Evolutionary conservation across 2,797 vertebrate species (phyloP).

Genomic region (Acanthornis magna): DNA sequence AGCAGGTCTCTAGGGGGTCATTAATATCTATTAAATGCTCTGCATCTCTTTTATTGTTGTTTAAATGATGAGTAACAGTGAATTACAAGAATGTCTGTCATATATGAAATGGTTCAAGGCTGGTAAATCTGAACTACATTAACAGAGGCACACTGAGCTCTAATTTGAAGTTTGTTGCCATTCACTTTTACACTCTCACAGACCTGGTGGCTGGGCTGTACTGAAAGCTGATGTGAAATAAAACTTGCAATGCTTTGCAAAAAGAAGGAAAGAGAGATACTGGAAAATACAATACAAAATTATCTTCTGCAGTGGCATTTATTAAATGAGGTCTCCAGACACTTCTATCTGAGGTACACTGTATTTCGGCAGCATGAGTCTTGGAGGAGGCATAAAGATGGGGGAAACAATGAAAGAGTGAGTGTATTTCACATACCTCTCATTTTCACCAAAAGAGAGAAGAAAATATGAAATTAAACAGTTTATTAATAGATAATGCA

Average conservation of each 20-base stretch:
- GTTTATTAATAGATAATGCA: not conserved
- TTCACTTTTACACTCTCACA: not conserved
- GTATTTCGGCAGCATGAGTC: not conserved
- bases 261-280: not conserved
- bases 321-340: not conserved
- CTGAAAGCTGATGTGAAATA: not conserved
- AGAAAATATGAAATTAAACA: conserved; percentile 9
- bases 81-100: not conserved
- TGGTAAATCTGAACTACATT: not conserved
- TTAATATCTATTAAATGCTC: not conserved
- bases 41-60: not conserved
- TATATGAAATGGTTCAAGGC: not conserved
- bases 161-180: not conserved
- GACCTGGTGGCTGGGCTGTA: not conserved
- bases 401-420: not conserved
- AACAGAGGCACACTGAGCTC: not conserved
- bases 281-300: not conserved
- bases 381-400: not conserved
- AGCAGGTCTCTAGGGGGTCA: not conserved
- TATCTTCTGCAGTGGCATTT: conserved; percentile 4
- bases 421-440: conserved; percentile 17
- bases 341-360: not conserved
- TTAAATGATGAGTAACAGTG: not conserved
- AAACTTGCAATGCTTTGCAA: not conserved
- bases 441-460: conserved; percentile 27